Evolutionary conservation across 2,888 invertebrate species (phyloP), one percentile per base, ranked within the genome.

Genomic region (Lacanobia oleracea): DNA sequence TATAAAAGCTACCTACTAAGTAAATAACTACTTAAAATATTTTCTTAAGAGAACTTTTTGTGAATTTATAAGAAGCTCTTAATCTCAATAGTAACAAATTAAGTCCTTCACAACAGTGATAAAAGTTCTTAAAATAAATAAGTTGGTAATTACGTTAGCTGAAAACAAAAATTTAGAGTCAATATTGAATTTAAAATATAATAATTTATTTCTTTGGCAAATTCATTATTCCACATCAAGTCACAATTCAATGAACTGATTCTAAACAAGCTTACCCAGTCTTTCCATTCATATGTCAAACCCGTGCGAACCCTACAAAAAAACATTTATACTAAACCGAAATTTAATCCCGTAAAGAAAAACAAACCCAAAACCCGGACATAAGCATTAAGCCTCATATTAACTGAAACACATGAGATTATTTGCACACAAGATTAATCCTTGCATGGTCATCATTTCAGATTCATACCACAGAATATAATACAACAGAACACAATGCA

Each of bases 391-490:
- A 80, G 65, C 37, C 65, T 63, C 60, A 33, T 68, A 62, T 67
- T 61, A 62, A 65, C 68, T 69, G 23, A 67, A 61, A 77, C 33
- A 60, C 21, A 62, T 60, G 67, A 66, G 61, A 79, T 82, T 69
- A 75, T 66, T 67, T 64, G 27, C 33, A 57, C 16, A 54, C 51
- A 63, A 65, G 65, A 71, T 72, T 72, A 81, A 78, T 56, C 68
- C 61, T 59, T 64, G 27, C 78, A 81, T 60, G 53, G 45, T 21
- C 37, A 59, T 40, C 14, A 74, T 83, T 69, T 57, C 40, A 48
- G 54, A 79, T 72, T 67, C 65, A 53, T 6, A 48, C 48, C 37
- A 67, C 23, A 37, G 2, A 14, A 23, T 14, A 67, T 0, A 21
- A 18, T n/a, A n/a, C n/a, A n/a, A n/a, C n/a, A n/a, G n/a, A n/a